These are phyloP conservation scores for Larimichthys polyactis DNA, from an alignment of 2,113 vertebrate genomes.

Conservation along the genomic window DNA sequence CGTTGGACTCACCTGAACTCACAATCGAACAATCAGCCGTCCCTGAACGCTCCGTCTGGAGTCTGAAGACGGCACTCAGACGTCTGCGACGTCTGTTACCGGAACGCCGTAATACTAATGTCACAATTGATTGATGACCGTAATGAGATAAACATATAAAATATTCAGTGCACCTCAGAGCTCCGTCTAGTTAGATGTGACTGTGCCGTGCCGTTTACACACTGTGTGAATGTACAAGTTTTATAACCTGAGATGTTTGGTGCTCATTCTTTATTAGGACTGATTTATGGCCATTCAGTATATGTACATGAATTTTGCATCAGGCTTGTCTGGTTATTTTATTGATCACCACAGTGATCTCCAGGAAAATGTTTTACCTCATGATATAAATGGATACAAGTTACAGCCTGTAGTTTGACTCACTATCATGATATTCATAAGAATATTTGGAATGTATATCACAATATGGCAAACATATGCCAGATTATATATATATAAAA, in stretches of 20 bases:
- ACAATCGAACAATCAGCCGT: neutral
- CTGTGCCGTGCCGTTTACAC: neutral
- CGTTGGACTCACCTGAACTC: neutral
- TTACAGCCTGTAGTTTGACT: too few species aligned
- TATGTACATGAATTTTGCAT: neutral
- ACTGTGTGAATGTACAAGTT: neutral
- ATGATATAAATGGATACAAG: too few species aligned
- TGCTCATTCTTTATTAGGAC: too few species aligned
- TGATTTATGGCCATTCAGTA: neutral
- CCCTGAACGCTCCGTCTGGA: neutral
- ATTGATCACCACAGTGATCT: too few species aligned
- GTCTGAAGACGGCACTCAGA: neutral
- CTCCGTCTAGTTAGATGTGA: neutral
- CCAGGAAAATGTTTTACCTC: too few species aligned
- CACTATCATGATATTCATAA: neutral
- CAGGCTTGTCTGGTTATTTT: too few species aligned
- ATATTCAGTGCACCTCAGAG: constrained; percentile 29
- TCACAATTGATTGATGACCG: constrained; percentile 1
- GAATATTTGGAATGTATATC: neutral
- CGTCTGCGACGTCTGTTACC: neutral
- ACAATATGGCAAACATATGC: neutral
- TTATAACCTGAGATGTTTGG: neutral
- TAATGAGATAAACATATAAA: constrained; percentile 11
- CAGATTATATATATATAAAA: neutral
- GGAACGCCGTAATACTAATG: neutral